phyloP scores from a whole-genome alignment of 1,140 invertebrate species.

The Stegodyphus dumicola region DNA sequence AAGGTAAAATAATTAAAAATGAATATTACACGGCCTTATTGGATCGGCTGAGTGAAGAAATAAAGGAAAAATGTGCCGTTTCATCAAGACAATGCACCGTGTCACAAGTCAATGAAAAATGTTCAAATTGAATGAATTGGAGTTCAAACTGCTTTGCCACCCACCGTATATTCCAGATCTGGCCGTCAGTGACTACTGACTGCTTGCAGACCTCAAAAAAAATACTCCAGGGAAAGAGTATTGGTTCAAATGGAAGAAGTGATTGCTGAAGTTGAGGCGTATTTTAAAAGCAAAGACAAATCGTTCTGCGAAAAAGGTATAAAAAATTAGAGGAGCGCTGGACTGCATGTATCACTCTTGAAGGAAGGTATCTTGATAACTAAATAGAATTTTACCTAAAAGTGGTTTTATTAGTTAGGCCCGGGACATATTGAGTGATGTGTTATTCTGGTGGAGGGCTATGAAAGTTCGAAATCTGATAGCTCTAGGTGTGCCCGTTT shows the following conservation, averaged over 20 bases:
- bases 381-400: too few species aligned
- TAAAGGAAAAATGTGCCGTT: background rate
- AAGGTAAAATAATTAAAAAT: background rate
- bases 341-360: too few species aligned
- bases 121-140: constrained; percentile 1
- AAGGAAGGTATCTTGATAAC: too few species aligned
- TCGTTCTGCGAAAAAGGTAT: too few species aligned
- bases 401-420: too few species aligned
- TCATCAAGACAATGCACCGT: constrained; percentile 24
- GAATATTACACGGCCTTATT: background rate
- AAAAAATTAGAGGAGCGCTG: too few species aligned
- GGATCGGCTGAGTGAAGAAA: background rate
- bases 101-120: constrained; percentile 10
- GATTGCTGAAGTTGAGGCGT: background rate
- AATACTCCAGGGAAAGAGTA: background rate
- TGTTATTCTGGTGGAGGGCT: too few species aligned
- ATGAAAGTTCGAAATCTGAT: too few species aligned
- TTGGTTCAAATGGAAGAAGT: background rate
- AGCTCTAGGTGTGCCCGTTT: too few species aligned
- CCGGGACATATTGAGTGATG: too few species aligned
- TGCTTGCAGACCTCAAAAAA: constrained; percentile 1
- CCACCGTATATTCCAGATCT: constrained; percentile 67
- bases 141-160: constrained; percentile 56
- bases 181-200: constrained; percentile 65
- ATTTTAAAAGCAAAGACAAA: too few species aligned